Evolutionary conservation across 1,140 invertebrate genomes (phyloP), one percentile per base, ranked within the genome.

Genomic region (Formica selysi): DNA sequence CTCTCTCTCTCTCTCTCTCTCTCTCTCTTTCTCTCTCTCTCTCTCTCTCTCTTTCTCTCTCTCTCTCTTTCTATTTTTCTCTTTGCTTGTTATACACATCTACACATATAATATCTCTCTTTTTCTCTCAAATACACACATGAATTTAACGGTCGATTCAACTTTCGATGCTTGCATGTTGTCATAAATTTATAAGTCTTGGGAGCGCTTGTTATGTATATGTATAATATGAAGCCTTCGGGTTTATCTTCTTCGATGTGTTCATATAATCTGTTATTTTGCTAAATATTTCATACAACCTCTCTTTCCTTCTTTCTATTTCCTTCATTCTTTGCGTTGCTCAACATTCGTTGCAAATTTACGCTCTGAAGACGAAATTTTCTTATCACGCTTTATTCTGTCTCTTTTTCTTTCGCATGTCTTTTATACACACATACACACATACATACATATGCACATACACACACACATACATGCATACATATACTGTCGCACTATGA

Each of bases 291-390:
- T 16, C 44, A 26, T 51, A 51, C 41, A 65, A 36, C 11, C 13
- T 48, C 59, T 11, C 19, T 48, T 57, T 19, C 10, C 7, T 32
- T 57, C 38, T 86, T 70, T 61, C 68, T 89, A 73, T 48, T 73
- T 79, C n/a, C 19, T 48, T 80, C 26, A 48, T 11, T 67, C 70
- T 38, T 70, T 70, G 51, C 44, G 83, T 84, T 83, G 83, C n/a
- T 78, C 57, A 61, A 87, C 81, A 76, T 91, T 91, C 90, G 90
- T 91, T 91, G 90, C 90, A 86, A 59, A 57, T 91, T 71, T 32
- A 29, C 73, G 32, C 57, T 36, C 22, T 70, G 68, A 87, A 90
- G 85, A 86, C 51, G 70, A 76, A 81, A 80, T 68, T 36, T 70
- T 86, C 19, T 22, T 86, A 38, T 76, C 73, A 51, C 57, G 6